Evolutionary conservation across 1,140 invertebrate genomes (phyloP).

Genomic region (Sarcophaga bullata): DNA sequence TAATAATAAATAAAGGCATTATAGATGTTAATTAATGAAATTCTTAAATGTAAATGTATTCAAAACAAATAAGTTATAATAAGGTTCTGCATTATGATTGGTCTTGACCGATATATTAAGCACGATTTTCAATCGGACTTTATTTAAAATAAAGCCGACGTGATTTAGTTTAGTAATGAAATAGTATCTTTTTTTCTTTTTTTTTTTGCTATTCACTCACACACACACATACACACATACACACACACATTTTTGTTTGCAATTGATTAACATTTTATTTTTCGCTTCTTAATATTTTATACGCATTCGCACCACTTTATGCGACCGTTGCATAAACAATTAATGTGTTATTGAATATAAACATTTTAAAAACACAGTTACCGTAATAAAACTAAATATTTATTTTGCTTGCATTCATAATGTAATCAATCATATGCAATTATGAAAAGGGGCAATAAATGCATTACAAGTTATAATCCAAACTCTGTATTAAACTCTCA

Average conservation of each 20-base stretch:
- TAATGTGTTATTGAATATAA: background rate
- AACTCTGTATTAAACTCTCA: background rate
- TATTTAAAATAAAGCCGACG: slow-evolving; percentile 26
- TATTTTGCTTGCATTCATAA: background rate
- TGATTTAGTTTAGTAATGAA: slow-evolving; percentile 16
- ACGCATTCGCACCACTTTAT: slow-evolving; percentile 19
- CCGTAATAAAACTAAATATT: background rate
- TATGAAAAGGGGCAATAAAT: background rate
- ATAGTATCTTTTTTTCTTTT: slow-evolving; percentile 24
- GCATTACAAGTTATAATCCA: background rate
- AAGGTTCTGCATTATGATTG: background rate
- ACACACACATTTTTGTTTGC: background rate
- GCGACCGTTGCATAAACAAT: slow-evolving; percentile 16
- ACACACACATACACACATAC: background rate
- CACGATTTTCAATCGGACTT: background rate
- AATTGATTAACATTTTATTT: background rate
- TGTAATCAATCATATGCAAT: background rate
- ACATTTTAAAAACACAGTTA: background rate
- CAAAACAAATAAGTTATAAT: no score
- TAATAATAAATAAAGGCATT: no score
- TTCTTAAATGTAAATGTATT: no score
- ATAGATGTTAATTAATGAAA: no score
- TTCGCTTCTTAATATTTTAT: slow-evolving; percentile 4
- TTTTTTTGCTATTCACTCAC: background rate
- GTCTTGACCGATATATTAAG: background rate